Percentiles rank a stretch among this genome's conserved stretches.
Evolutionary conservation across 1,140 invertebrate genomes (phyloP).

Genomic region (Drosophila ambigua): DNA sequence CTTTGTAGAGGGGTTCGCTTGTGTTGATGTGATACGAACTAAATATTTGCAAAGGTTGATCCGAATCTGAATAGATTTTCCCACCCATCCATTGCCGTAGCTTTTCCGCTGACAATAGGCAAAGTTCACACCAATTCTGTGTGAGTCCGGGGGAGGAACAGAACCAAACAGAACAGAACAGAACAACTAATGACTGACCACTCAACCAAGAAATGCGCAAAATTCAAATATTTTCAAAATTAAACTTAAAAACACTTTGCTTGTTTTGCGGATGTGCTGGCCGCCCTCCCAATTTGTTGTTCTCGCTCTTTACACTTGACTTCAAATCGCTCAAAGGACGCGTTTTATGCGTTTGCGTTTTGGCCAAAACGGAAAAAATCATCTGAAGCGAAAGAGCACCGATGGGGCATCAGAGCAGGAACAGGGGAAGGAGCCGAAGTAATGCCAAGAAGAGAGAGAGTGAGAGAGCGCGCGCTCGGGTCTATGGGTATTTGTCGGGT

Average conservation of each 20-base stretch:
- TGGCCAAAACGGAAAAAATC: slow-evolving; percentile 42
- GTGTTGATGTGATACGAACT: slow-evolving; percentile 41
- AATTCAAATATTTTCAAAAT: slow-evolving; percentile 82
- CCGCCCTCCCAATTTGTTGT: slow-evolving; percentile 31
- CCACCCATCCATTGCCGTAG: slow-evolving; percentile 37
- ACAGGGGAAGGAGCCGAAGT: not conserved
- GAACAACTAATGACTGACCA: slow-evolving; percentile 44
- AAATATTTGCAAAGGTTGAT: slow-evolving; percentile 37
- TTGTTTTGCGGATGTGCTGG: slow-evolving; percentile 16
- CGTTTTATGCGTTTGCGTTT: slow-evolving; percentile 73
- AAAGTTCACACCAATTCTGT: slow-evolving; percentile 52
- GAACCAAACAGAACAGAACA: no score
- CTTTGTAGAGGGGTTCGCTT: slow-evolving; percentile 27
- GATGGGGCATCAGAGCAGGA: not conserved
- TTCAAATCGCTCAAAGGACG: slow-evolving; percentile 81
- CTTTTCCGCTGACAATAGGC: slow-evolving; percentile 7
- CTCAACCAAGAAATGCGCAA: slow-evolving; percentile 79
- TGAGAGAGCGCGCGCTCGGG: slow-evolving; percentile 2
- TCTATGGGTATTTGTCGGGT: slow-evolving; percentile 46
- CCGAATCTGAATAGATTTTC: slow-evolving; percentile 52
- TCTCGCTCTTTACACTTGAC: slow-evolving; percentile 76
- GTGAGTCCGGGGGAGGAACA: not conserved
- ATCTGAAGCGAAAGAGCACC: slow-evolving; percentile 15
- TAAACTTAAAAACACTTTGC: slow-evolving; percentile 77
- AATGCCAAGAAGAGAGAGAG: slow-evolving; percentile 1